phyloP scores from a whole-genome alignment of 2,113 vertebrate species.

The Tragelaphus imberbis region DNA sequence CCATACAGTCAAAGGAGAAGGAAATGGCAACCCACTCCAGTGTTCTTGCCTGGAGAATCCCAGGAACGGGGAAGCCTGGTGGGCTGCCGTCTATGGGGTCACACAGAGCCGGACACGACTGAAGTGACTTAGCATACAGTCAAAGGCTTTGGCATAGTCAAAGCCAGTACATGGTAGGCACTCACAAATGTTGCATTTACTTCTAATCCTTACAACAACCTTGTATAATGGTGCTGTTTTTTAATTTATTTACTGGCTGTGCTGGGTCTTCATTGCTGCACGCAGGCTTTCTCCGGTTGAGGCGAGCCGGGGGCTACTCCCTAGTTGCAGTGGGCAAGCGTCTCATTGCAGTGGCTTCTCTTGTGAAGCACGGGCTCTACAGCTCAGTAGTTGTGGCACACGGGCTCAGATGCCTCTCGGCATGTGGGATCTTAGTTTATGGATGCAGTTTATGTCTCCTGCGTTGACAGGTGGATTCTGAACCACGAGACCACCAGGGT shows the following conservation, averaged over 20 bases:
- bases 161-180: not conserved
- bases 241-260: not conserved
- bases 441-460: not conserved
- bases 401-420: not conserved
- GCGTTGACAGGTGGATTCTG: not conserved
- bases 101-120: no score
- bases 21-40: no score
- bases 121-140: no score
- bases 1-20: no score
- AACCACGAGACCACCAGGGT: not conserved
- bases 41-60: no score
- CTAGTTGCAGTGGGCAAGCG: not conserved
- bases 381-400: not conserved
- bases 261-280: not conserved
- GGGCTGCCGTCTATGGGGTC: no score
- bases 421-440: not conserved
- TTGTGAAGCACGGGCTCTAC: not conserved
- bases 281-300: not conserved
- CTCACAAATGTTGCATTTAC: not conserved
- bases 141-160: no score
- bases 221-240: not conserved
- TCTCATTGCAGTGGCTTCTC: not conserved
- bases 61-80: no score
- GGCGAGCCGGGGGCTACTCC: accelerated
- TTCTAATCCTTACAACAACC: not conserved